These are phyloP conservation scores for Pseudococcus jackbeardsleyi DNA, from an alignment of 2,888 invertebrate genomes.

Conservation along the genomic window DNA sequence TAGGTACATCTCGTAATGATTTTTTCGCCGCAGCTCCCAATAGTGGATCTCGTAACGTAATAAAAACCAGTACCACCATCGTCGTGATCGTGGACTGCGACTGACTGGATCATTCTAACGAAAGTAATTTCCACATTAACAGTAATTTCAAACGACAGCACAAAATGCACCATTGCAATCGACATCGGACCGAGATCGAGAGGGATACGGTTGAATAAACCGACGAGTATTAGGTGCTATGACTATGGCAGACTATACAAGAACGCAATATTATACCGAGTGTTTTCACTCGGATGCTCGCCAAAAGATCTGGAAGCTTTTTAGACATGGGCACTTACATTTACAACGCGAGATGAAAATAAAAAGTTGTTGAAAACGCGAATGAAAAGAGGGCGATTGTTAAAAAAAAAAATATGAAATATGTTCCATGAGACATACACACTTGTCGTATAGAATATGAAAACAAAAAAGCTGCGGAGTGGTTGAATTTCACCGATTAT, in stretches of 20 bases:
- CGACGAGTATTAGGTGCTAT: conserved; percentile 7
- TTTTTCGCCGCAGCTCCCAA: not conserved
- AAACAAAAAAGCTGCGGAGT: conserved; percentile 15
- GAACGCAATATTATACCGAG: not conserved
- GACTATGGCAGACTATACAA: not conserved
- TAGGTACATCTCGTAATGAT: not conserved
- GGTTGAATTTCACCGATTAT: conserved; percentile 29
- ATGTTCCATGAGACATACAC: not conserved
- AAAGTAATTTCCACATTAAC: conserved; percentile 29
- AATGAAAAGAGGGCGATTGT: not conserved
- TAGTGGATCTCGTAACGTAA: not conserved
- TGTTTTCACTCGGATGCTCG: conserved; percentile 31
- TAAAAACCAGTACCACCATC: conserved; percentile 8
- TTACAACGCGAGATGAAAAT: not conserved
- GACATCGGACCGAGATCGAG: not conserved
- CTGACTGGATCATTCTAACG: conserved; percentile 14
- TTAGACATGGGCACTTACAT: not conserved
- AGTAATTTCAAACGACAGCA: not conserved
- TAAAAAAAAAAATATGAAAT: not conserved
- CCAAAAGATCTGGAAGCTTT: not conserved
- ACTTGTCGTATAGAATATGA: conserved; percentile 19
- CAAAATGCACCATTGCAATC: conserved; percentile 18
- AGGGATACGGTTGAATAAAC: conserved; percentile 3
- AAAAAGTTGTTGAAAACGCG: not conserved
- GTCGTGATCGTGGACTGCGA: not conserved